Base-by-base conservation (phyloP, 1,140 invertebrate genomes). In the Chelonus insularis region DNA sequence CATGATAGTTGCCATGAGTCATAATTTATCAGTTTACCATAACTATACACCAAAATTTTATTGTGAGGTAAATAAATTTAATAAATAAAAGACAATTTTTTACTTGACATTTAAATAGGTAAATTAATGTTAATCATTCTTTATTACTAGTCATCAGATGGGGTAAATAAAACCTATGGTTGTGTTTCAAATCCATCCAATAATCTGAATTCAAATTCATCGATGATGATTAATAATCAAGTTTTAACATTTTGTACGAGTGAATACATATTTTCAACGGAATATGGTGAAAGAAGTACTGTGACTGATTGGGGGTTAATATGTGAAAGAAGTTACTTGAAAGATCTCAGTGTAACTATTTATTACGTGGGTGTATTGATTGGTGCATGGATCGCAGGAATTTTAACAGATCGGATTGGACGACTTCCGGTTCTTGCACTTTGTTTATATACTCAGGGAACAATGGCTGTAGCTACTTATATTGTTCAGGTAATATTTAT, bases 331-430 rank as follows among this genome's bases (percentile, higher is more conserved):
- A 66, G 69, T 32, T 81, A 82, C 61, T 63, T 86, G 6, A 69
- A 72, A 6, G 72, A 68, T 16, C 70, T 84, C 18, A 76, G 82
- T 0, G 76, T 78, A 1, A 81, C 80, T 4, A 70, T 83, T 18
- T 86, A 85, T 64, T 82, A 81, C 47, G 57, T 68, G 16, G 84
- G 84, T 0, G 77, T 85, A 1, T 77, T 85, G 66, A 63, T 86
- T 34, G 86, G 86, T 8, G 84, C 83, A 1, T 70, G 83, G 29
- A 37, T 86, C 4, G 79, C 84, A 64, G 85, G 85, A 20, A 64
- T 80, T 25, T 57, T 86, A 14, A 75, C 80, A 1, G 86, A 87
- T 69, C 77, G 78, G 34, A 82, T 81, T 67, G 84, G 84, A 0
- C 72, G 84, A 47, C 80, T 81, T 65, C 79, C 77, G 25, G 70